Conservation (phyloP, 1,140 invertebrate species). For the Drosophila albomicans region DNA sequence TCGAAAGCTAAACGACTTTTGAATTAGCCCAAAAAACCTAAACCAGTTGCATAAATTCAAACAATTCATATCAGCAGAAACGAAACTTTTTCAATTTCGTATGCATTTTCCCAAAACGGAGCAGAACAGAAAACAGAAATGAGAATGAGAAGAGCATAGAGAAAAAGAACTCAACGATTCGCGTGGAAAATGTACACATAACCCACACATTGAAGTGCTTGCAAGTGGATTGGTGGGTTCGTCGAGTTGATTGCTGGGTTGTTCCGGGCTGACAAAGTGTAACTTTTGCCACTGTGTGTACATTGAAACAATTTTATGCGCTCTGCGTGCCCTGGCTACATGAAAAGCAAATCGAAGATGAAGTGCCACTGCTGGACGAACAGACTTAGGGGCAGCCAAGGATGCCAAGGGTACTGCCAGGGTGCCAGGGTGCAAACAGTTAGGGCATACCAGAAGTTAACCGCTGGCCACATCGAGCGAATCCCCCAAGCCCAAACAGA, state of each 20-base stretch:
- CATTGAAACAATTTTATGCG: slow-evolving; percentile 75
- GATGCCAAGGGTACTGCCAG: not conserved
- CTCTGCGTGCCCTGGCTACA: slow-evolving; percentile 74
- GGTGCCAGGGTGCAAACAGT: slow-evolving; percentile 23
- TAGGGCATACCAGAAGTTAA: slow-evolving; percentile 36
- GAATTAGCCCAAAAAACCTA: slow-evolving; percentile 54
- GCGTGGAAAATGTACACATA: slow-evolving; percentile 38
- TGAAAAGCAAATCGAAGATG: slow-evolving; percentile 78
- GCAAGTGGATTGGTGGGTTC: slow-evolving; percentile 4
- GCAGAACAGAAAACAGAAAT: not conserved
- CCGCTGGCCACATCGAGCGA: slow-evolving; percentile 33
- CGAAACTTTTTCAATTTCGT: slow-evolving; percentile 76
- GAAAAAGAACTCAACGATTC: slow-evolving; percentile 1
- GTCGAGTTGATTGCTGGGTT: not conserved
- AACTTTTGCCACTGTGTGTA: slow-evolving; percentile 50
- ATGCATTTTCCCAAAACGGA: slow-evolving; percentile 39
- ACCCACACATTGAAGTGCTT: slow-evolving; percentile 47
- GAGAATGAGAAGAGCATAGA: not conserved
- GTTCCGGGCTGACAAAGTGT: slow-evolving; percentile 28
- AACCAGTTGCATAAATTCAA: slow-evolving; percentile 11
- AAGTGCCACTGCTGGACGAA: slow-evolving; percentile 43
- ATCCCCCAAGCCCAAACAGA: not conserved
- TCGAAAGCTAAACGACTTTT: slow-evolving; percentile 8
- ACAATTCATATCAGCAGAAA: slow-evolving; percentile 19
- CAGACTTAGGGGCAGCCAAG: not conserved